Percentiles rank a stretch among this genome's conserved stretches.
phyloP scores from a whole-genome alignment of 2,888 invertebrate genomes.

The Lycaena phlaeas region DNA sequence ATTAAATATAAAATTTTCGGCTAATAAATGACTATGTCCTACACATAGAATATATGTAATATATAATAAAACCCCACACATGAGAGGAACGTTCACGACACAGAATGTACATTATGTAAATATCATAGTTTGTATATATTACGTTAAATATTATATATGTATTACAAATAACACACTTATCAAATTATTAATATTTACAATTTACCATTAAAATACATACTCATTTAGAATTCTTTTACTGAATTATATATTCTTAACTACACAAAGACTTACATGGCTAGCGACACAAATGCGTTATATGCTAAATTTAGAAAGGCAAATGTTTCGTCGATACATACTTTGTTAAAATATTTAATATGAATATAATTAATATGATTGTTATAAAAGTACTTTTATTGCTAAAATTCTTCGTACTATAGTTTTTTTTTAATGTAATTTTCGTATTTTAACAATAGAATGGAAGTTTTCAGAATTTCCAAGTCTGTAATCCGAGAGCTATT shows the following conservation, averaged over 20 bases:
- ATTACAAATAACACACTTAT: constrained; percentile 48
- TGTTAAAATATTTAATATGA: too few species aligned
- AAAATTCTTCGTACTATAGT: too few species aligned
- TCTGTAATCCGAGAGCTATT: too few species aligned
- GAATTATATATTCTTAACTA: background rate
- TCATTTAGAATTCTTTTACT: constrained; percentile 47
- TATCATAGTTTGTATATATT: constrained; percentile 28
- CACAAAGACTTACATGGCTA: background rate
- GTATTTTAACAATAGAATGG: too few species aligned
- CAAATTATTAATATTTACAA: constrained; percentile 52
- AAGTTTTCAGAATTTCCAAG: too few species aligned
- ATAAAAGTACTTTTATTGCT: too few species aligned
- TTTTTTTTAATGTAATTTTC: too few species aligned
- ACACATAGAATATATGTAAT: constrained; percentile 38
- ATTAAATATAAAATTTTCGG: constrained; percentile 37
- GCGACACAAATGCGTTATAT: constrained; percentile 10
- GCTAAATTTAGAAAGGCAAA: constrained; percentile 11
- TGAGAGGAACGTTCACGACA: constrained; percentile 65
- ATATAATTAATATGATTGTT: too few species aligned
- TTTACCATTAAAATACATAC: constrained; percentile 36
- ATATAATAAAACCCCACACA: constrained; percentile 51
- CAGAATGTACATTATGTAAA: constrained; percentile 37
- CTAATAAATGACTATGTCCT: constrained; percentile 36
- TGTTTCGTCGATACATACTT: too few species aligned
- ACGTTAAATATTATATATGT: constrained; percentile 31